These are phyloP conservation scores for Temnothorax unifasciatus DNA, from an alignment of 2,888 invertebrate species.

Conservation along the genomic window DNA sequence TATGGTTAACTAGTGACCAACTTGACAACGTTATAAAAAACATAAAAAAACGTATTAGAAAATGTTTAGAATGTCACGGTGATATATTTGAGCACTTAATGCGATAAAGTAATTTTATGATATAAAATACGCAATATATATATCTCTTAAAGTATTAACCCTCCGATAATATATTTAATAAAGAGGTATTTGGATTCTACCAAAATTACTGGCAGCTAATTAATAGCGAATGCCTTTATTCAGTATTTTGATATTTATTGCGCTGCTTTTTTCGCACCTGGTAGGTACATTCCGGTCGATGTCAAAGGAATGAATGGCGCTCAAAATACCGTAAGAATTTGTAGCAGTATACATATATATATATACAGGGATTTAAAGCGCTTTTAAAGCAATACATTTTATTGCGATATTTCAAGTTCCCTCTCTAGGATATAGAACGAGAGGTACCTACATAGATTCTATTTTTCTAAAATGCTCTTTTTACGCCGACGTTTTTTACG, in stretches of 20 bases:
- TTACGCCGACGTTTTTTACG: conserved; percentile 42
- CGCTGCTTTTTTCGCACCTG: not conserved
- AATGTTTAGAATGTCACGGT: too few relatives aligned
- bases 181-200: too few relatives aligned
- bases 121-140: too few relatives aligned
- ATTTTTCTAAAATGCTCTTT: conserved; percentile 15
- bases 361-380: not conserved
- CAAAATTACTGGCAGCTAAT: not conserved
- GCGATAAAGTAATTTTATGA: too few relatives aligned
- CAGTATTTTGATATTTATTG: not conserved
- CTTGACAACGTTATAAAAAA: too few relatives aligned
- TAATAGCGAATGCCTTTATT: not conserved
- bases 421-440: not conserved
- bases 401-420: conserved; percentile 6
- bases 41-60: too few relatives aligned
- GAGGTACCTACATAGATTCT: not conserved
- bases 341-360: not conserved
- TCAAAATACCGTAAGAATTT: not conserved
- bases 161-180: too few relatives aligned
- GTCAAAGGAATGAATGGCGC: not conserved
- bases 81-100: too few relatives aligned
- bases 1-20: too few relatives aligned
- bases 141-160: too few relatives aligned
- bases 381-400: conserved; percentile 10
- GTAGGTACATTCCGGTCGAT: not conserved